These are phyloP conservation scores for Diabrotica undecimpunctata DNA, from an alignment of 1,140 invertebrate genomes.

Conservation along the genomic window DNA sequence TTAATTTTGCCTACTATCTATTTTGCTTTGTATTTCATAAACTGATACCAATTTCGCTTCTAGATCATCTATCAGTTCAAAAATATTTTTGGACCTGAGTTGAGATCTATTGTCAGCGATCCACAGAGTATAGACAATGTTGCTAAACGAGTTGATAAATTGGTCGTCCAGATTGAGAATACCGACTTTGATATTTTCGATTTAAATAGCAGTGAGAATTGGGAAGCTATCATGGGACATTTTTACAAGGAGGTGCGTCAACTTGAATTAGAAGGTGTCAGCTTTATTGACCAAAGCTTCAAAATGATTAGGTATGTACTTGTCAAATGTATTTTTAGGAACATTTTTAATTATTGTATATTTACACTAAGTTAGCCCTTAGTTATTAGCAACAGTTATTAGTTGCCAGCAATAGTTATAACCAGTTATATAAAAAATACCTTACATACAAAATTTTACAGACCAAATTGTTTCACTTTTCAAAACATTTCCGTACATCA, in stretches of 20 bases:
- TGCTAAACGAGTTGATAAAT: conserved; percentile 64
- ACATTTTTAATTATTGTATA: no score
- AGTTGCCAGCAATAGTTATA: no score
- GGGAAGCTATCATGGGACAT: conserved; percentile 72
- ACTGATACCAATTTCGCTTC: background rate
- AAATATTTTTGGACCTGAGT: conserved; percentile 81
- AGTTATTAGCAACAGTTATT: no score
- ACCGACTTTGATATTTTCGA: conserved; percentile 80
- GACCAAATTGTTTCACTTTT: no score
- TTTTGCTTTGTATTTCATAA: background rate
- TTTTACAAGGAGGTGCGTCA: conserved; percentile 70
- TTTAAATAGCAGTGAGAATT: conserved; percentile 71
- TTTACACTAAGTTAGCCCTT: no score
- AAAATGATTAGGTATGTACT: conserved; percentile 59
- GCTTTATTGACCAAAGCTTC: conserved; percentile 84
- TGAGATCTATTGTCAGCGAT: conserved; percentile 81
- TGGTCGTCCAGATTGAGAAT: conserved; percentile 69
- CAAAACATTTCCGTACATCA: no score
- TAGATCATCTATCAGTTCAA: conserved; percentile 79
- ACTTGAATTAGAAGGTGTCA: conserved; percentile 77
- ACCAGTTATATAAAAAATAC: no score
- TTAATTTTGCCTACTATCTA: no score
- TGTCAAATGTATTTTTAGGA: background rate
- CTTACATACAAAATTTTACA: no score
- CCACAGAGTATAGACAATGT: conserved; percentile 80